phyloP scores from a whole-genome alignment of 2,888 invertebrate species.

The Drosophila conformis region DNA sequence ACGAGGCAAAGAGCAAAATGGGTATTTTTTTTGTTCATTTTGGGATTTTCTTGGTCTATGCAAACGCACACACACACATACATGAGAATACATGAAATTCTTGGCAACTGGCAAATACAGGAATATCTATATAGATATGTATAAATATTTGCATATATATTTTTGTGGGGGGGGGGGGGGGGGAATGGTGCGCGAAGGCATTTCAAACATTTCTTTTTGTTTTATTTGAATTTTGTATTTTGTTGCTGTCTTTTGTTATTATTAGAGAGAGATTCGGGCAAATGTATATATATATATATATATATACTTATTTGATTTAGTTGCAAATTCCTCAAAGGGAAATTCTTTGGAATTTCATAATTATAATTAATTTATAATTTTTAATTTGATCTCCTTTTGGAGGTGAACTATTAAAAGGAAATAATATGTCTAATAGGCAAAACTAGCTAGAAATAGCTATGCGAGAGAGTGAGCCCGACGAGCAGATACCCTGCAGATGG shows the following conservation, averaged over 20 bases:
- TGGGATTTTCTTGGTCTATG: conserved; percentile 32
- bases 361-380: background rate
- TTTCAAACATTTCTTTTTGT: conserved; percentile 54
- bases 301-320: conserved; percentile 52
- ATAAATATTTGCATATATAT: conserved; percentile 17
- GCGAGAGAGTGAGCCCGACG: background rate
- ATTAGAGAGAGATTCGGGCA: conserved; percentile 68
- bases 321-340: conserved; percentile 62
- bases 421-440: background rate
- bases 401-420: conserved; percentile 1
- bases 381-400: background rate
- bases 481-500: background rate
- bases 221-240: conserved; percentile 30
- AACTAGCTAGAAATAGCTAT: background rate
- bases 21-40: conserved; percentile 11
- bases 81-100: conserved; percentile 74
- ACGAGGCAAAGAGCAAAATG: conserved; percentile 14
- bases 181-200: conserved; percentile 42
- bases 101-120: conserved; percentile 61
- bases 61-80: conserved; percentile 17
- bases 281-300: conserved; percentile 38
- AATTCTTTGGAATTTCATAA: conserved; percentile 25
- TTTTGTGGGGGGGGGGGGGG: background rate
- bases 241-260: conserved; percentile 68
- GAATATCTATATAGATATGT: conserved; percentile 5